phyloP scores from a whole-genome alignment of 1,140 invertebrate genomes.

The Zaprionus davidi region DNA sequence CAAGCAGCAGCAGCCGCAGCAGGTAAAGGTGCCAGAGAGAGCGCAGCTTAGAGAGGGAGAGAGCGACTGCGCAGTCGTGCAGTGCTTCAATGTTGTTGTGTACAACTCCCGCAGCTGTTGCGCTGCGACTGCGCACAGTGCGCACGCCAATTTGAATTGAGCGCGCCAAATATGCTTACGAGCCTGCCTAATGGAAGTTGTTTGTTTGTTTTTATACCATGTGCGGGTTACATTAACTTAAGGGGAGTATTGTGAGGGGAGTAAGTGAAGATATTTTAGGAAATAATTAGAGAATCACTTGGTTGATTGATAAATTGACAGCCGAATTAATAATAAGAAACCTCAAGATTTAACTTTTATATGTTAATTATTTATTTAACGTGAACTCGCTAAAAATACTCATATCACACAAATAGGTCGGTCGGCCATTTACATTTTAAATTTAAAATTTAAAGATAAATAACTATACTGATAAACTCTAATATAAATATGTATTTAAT shows the following conservation, averaged over 20 bases:
- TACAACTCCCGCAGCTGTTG: conserved; percentile 50
- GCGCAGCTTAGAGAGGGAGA: conserved; percentile 13
- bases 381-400: too few species aligned
- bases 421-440: too few species aligned
- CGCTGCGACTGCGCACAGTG: conserved; percentile 15
- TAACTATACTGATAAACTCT: too few species aligned
- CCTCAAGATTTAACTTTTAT: too few species aligned
- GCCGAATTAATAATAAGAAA: background rate
- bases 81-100: conserved; percentile 2
- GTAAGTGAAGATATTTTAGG: background rate
- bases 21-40: conserved; percentile 37
- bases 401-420: too few species aligned
- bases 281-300: background rate
- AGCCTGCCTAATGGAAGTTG: conserved; percentile 64
- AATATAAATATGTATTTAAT: too few species aligned
- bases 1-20: conserved; percentile 33
- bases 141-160: conserved; percentile 56
- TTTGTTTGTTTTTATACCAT: conserved; percentile 70
- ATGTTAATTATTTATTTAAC: too few species aligned
- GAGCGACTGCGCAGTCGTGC: conserved; percentile 32
- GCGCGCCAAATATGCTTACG: conserved; percentile 44
- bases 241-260: background rate
- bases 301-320: background rate
- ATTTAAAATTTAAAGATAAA: too few species aligned
- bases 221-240: background rate